Evolutionary conservation across 2,797 vertebrate species (phyloP), one percentile per base, ranked within the genome.

Genomic region (Rhinoraja longicauda): DNA sequence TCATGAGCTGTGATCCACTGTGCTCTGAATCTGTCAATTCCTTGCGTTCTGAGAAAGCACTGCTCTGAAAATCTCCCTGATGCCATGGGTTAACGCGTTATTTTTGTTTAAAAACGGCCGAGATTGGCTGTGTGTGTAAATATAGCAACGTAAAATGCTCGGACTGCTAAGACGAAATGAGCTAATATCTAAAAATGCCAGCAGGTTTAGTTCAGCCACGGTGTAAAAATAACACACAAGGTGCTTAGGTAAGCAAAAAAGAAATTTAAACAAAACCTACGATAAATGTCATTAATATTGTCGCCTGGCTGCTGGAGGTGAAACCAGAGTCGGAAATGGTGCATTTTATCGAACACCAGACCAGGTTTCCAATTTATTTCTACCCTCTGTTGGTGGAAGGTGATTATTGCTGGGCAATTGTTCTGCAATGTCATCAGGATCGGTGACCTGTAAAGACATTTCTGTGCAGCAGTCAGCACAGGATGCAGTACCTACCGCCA

Each of bases 341-440:
- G 32, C 84, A 29, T 88, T 88, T 88, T 36, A 88, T 2, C 59
- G 1, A 32, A 36, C 8, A 21, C 32, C 59, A 67, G 19, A 36
- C 88, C 64, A 19, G 88, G 88, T 88, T 67, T n/a, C 59, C 84
- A 36, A 67, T 88, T 88, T 88, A 88, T 67, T 88, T 36, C 6
- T 21, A 88, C 59, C n/a, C 59, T 67, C 62, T 88, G 17, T 32
- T 32, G 1, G n/a, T 8, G 32, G 59, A 67, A 88, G 21, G 84
- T 88, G 15, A 36, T 88, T 64, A 64, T 64, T 88, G 59, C 81
- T 15, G 10, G 45, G 10, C 29, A 59, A 84, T 84, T 84, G 59
- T 84, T 57, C 79, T 29, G 82, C 82, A 86, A 62, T 15, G 29
- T 86, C 57, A 62, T 86, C 29, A 86, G 82, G 62, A 86, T 62